Evolutionary conservation across 2,797 vertebrate genomes (phyloP).

Genomic region (Catostomus latipinnis): DNA sequence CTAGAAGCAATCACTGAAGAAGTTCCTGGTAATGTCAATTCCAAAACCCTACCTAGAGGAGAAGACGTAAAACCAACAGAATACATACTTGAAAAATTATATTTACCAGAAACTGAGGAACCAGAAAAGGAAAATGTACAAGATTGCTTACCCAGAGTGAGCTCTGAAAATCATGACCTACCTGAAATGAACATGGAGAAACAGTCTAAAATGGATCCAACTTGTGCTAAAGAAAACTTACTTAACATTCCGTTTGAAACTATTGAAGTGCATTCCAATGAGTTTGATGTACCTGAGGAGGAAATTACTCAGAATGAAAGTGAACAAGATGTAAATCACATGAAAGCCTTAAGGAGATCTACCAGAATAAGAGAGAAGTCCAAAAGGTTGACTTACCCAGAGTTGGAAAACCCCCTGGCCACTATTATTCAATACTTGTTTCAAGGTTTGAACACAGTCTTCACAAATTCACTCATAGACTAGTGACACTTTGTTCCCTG

Average conservation of each 20-base stretch:
- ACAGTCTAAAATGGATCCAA: no score
- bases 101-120: no score
- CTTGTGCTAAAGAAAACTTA: no score
- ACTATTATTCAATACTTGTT: constrained; percentile 23
- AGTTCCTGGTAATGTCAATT: no score
- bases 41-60: no score
- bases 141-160: not conserved
- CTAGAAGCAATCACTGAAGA: no score
- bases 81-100: no score
- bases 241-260: no score
- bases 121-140: not conserved
- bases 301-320: not conserved
- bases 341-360: not conserved
- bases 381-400: constrained; percentile 9
- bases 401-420: constrained; percentile 34
- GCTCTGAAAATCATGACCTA: not conserved
- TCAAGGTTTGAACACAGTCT: constrained; percentile 24
- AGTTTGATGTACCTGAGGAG: not conserved
- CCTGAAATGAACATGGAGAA: no score
- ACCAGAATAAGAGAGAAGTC: not conserved
- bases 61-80: no score
- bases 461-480: not conserved
- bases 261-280: no score
- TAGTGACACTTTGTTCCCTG: no score
- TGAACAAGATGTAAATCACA: not conserved